These are phyloP conservation scores for Geotrupes spiniger DNA, from an alignment of 2,888 invertebrate species.

Conservation along the genomic window DNA sequence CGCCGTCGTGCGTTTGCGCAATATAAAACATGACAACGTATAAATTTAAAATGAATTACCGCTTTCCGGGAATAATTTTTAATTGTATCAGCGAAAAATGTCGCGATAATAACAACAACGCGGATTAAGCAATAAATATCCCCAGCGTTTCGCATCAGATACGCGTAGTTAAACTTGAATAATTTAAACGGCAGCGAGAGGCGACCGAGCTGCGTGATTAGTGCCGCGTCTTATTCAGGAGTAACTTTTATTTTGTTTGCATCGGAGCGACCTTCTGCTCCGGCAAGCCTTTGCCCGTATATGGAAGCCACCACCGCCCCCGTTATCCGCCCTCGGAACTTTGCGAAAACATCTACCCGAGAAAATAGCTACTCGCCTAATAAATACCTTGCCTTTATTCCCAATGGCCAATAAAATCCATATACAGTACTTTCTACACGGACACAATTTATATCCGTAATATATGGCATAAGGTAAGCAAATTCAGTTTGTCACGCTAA, in stretches of 20 bases:
- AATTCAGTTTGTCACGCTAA: conserved; percentile 15
- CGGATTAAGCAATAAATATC: conserved; percentile 14
- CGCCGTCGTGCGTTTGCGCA: too few relatives aligned
- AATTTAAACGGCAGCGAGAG: conserved; percentile 14
- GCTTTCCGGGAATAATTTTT: too few relatives aligned
- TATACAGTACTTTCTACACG: conserved; percentile 20
- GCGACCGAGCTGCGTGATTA: conserved; percentile 7
- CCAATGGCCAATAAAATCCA: conserved; percentile 25
- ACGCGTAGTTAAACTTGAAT: conserved; percentile 13
- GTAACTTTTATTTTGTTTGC: conserved; percentile 7
- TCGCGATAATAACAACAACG: conserved; percentile 10
- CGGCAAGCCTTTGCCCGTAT: conserved; percentile 46
- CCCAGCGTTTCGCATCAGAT: not conserved
- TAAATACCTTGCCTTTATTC: conserved; percentile 20
- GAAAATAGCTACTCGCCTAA: conserved; percentile 24
- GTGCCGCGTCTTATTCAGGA: conserved; percentile 11
- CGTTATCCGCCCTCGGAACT: conserved; percentile 41
- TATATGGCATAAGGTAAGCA: conserved; percentile 17
- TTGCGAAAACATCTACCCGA: conserved; percentile 30
- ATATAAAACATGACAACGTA: too few relatives aligned
- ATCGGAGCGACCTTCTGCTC: conserved; percentile 28
- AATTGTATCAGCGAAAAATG: too few relatives aligned
- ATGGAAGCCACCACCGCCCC: conserved; percentile 46
- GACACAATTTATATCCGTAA: conserved; percentile 19
- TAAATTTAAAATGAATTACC: too few relatives aligned